A percentile compares a stretch with the other conserved stretches of the same genome.
phyloP scores from a whole-genome alignment of 2,888 invertebrate genomes.

The Lasioglossum pauxillum region DNA sequence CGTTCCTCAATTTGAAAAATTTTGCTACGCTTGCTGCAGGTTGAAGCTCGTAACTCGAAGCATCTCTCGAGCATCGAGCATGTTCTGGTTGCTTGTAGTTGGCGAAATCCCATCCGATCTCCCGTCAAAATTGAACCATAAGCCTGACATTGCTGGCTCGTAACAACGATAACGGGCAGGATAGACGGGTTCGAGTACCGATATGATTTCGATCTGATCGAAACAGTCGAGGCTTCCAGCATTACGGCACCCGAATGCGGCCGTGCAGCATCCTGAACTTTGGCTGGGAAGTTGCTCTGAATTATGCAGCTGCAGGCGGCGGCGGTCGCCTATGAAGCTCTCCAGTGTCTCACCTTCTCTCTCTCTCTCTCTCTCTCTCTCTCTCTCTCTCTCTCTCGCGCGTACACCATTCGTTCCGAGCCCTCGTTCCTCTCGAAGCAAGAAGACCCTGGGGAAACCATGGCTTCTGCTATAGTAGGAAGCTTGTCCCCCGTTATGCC shows the following conservation, averaged over 20 bases:
- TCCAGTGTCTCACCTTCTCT: conserved; percentile 18
- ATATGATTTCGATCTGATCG: conserved; percentile 54
- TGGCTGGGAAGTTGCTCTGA: conserved; percentile 60
- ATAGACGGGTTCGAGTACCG: conserved; percentile 31
- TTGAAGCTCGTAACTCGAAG: neutral
- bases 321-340: conserved; percentile 46
- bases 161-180: conserved; percentile 43
- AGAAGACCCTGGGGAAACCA: conserved; percentile 67
- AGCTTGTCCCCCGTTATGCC: conserved; percentile 75
- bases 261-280: conserved; percentile 68
- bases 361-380: neutral
- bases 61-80: neutral
- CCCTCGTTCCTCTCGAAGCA: conserved; percentile 47
- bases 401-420: neutral
- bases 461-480: conserved; percentile 69
- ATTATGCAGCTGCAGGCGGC: conserved; percentile 68
- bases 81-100: neutral
- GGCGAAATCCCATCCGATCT: conserved; percentile 15
- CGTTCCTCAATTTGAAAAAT: neutral
- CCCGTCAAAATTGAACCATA: conserved; percentile 21
- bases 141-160: conserved; percentile 19
- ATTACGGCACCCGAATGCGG: conserved; percentile 41
- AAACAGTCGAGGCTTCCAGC: conserved; percentile 34
- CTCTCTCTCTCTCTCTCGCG: neutral
- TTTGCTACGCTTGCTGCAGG: no score